Evolutionary conservation across 2,797 vertebrate species (phyloP), one percentile per base, ranked within the genome.

Genomic region (Astyanax mexicanus): DNA sequence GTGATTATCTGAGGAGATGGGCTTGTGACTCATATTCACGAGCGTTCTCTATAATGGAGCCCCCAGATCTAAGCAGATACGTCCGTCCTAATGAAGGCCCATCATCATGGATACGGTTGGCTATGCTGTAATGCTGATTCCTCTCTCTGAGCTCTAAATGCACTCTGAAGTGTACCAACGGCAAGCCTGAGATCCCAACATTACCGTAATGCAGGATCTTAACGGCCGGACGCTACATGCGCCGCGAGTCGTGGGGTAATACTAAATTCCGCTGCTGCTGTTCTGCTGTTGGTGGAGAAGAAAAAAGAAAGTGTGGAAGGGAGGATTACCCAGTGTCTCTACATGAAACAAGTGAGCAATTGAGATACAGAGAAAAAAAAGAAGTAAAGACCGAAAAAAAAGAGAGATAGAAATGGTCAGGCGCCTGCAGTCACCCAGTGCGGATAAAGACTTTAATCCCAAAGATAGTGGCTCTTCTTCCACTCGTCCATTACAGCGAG

Each of bases 1-100:
- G 61, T 74, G 38, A 74, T 74, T 55, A 57, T 74, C 61, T 55
- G 27, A 38, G 37, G 61, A 55, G 61, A 74, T 74, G 38, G 49
- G 64, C 54, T 66, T 74, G 72, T 74, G 72, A 74, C 49, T 66
- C 61, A 65, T 52, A 51, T 66, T 66, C 38, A 45, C 51, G 21
- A 21, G 58, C 55, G 61, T 62, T 74, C 61, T 45, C 37, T n/a
- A 55, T 55, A 66, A 74, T 74, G 61, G 72, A 74, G n/a, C 25
- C 51, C 51, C 29, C 61, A 45, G 38, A 66, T 74, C 60, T 55
- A 51, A 66, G 72, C 49, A 55, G 38, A 74, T 74, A 66, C 27
- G 40, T 55, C 62, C n/a, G 8, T 45, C 49, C 37, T 55, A 74
- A 66, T 74, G 72, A 74, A 74, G 38, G 49, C 13, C 72, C 47